Base-by-base conservation (phyloP, 2,113 vertebrate genomes). In the Gymnogyps californianus region DNA sequence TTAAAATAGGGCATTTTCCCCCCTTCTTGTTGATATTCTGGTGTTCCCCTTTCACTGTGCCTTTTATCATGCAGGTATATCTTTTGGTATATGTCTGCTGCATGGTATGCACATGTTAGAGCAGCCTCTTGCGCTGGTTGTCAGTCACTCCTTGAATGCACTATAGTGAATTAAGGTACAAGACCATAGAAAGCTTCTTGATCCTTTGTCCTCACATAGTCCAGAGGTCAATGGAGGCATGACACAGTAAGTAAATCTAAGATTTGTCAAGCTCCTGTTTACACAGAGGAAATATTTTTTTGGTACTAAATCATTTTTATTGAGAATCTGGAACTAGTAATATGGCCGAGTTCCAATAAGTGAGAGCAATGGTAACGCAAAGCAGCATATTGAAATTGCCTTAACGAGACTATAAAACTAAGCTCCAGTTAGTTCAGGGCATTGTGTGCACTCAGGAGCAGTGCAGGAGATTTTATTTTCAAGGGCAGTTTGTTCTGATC, bases 41-140 rank as follows among this genome's bases (percentile, higher is more conserved):
- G 26, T 15, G 16, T 70, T 80, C 24, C 34, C 36, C 28, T 59
- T 52, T 40, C 52, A 13, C 26, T 46, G 2, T 21, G 28, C 15
- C 6, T 44, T 38, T 42, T 44, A 11, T 44, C 36, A 7, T 22
- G 32, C 51, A n/a, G 49, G 9, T 44, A 0, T 32, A 12, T 14
- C 42, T n/a, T 32, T 24, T n/a, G 31, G 6, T 40, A 2, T 15
- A 1, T 32, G 8, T 42, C 44, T 54, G 46, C 52, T 77, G 36
- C 2, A 2, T 40, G 54, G 17, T 6, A 5, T 2, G 8, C 20
- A 2, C 2, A 0, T 22, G 16, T 38, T 13, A 5, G 4, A 6
- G 12, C 16, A 64, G 57, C 13, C 28, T 38, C 34, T 65, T 26
- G 42, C 4, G 0, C 31, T 44, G 16, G 19, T 44, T 32, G 7